A percentile compares a stretch with the other conserved stretches of the same genome.
phyloP scores from a whole-genome alignment of 1,140 invertebrate species.

The Coptotermes formosanus region DNA sequence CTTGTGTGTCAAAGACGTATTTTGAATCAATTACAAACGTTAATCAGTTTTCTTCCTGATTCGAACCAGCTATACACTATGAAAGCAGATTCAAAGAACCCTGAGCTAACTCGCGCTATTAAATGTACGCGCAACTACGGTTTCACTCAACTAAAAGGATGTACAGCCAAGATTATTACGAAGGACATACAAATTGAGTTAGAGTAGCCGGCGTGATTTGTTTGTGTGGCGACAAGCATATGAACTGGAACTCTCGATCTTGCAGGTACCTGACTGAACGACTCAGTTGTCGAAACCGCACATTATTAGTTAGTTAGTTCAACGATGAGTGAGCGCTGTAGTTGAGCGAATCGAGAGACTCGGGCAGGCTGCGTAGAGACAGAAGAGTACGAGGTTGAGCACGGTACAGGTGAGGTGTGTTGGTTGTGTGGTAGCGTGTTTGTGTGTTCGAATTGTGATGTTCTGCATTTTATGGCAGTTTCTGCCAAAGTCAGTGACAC shows the following conservation, averaged over 20 bases:
- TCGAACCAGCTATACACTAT: no score
- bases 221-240: no score
- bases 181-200: no score
- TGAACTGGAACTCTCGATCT: neutral
- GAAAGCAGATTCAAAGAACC: no score
- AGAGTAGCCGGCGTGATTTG: no score
- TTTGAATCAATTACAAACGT: no score
- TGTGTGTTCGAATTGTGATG: neutral
- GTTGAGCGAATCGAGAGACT: neutral
- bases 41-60: no score
- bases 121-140: no score
- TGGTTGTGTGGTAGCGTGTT: neutral
- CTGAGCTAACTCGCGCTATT: no score
- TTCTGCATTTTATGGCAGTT: neutral
- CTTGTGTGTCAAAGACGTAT: no score
- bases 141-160: no score
- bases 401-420: neutral
- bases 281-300: neutral
- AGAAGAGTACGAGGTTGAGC: neutral
- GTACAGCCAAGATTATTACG: no score
- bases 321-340: neutral
- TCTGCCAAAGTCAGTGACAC: neutral
- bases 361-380: neutral
- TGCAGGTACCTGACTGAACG: slow-evolving; percentile 3
- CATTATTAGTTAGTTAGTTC: neutral